Base-by-base conservation (phyloP, 2,113 vertebrate genomes). In the Protomyctophum bolini region DNA sequence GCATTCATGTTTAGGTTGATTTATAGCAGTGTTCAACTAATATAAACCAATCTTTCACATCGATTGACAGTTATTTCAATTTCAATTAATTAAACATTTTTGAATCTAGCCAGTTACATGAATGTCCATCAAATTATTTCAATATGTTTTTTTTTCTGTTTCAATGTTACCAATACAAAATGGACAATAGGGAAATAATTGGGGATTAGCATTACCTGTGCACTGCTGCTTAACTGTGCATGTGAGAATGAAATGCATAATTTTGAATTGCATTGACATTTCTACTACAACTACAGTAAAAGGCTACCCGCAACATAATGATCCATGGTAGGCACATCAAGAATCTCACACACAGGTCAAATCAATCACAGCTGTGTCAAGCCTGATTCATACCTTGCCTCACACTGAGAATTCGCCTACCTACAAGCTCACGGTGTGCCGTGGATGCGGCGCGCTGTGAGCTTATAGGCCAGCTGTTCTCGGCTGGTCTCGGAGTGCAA, bases 141-240 rank as follows among this genome's bases (percentile, higher is more conserved):
- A 72, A 41, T 10, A 49, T 49, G 28, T 50, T 28, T 8, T 47
- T 49, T 9, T 9, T 4, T 48, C 45, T 47, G 10, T 9, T 49
- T 15, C 54, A 54, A 65, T 54, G 29, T 63, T 49, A 70, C 29
- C 82, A 66, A 67, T 29, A 52, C 15, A 82, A 68, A 45, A 76
- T 67, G 28, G 66, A 73, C 73, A 84, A 84, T 62, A 79, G 68
- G 72, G 67, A 87, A 83, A 75, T 79, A 83, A 78, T 83, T 74
- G 80, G 76, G 72, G 77, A 81, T 87, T 56, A 80, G 73, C 68
- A 86, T 91, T 91, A 91, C 90, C 89, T 89, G 89, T 72, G 65
- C 73, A 89, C 80, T 86, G 86, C 85, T 70, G 88, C 79, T 83
- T 87, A 86, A 88, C 87, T 89, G 86, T 80, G 80, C 79, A 80